These are phyloP conservation scores for Apotomis capreana DNA, from an alignment of 2,888 invertebrate genomes.

Conservation along the genomic window DNA sequence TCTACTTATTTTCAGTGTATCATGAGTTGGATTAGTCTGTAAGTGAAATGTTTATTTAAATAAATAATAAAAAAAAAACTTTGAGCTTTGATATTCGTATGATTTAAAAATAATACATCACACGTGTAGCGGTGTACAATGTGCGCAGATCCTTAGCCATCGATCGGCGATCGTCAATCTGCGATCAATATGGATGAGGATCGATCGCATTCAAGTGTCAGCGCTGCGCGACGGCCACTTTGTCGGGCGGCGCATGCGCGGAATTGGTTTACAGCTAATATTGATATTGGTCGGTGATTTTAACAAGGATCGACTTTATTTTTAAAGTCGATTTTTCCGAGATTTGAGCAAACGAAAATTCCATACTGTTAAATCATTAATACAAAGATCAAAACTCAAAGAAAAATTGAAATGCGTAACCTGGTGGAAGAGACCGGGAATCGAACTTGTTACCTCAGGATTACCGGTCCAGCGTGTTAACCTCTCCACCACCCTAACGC, in stretches of 20 bases:
- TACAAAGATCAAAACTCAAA: too few relatives aligned
- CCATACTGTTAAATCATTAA: too few relatives aligned
- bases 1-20: too few relatives aligned
- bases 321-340: not conserved
- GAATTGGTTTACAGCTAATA: slow-evolving; percentile 27
- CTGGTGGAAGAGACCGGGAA: too few relatives aligned
- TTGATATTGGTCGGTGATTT: slow-evolving; percentile 18
- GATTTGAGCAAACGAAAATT: not conserved
- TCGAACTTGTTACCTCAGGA: too few relatives aligned
- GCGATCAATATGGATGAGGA: slow-evolving; percentile 41
- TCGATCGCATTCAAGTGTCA: slow-evolving; percentile 42
- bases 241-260: slow-evolving; percentile 33
- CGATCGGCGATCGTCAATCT: slow-evolving; percentile 32
- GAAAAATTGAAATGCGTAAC: too few relatives aligned
- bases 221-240: slow-evolving; percentile 39
- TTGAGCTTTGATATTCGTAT: too few relatives aligned
- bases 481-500: too few relatives aligned
- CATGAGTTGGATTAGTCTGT: too few relatives aligned
- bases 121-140: slow-evolving; percentile 8
- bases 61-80: too few relatives aligned
- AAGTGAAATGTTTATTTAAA: too few relatives aligned
- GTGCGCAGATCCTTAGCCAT: slow-evolving; percentile 14
- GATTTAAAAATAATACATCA: not conserved
- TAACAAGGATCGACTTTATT: not conserved
- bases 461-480: too few relatives aligned